Evolutionary conservation across 1,140 invertebrate species (phyloP), one percentile per base, ranked within the genome.

Genomic region (Bombus pascuorum): DNA sequence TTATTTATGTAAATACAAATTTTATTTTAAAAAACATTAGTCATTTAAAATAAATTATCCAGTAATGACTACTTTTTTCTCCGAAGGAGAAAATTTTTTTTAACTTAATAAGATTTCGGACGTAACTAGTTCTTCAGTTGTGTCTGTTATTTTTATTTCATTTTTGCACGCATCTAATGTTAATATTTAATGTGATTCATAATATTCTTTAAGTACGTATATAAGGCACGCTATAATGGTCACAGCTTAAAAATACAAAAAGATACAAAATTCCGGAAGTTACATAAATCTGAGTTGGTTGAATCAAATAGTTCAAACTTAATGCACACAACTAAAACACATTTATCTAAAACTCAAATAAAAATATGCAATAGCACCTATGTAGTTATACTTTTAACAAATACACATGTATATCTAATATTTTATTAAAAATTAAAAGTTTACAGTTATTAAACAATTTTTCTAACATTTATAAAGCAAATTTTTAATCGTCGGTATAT

Each of bases 221-320:
- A 79, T 84, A 84, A 84, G 75, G 82, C 82, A 84, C 75, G 32
- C 74, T 37, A 71, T n/a, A 71, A 42, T 79, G 3, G 47, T 78
- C 47, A 59, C 47, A 71, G 39, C 53, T 71, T 59, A 28, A 62
- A 79, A 84, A 71, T 68, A 68, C 6, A 39, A 65, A 53, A 22
- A 53, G 34, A 66, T 57, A 62, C 22, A 65, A 82, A 76, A 25
- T 66, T 66, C 8, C 34, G 59, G 34, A 76, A 39, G n/a, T 83
- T 44, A 83, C 66, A 75, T 62, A 22, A n/a, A 62, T 62, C 18
- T 42, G 25, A 25, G 8, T 37, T 13, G 9, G 32, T 66, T 37
- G 8, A 47, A 42, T 72, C 44, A 44, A 34, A 83, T 22, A 22
- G 32, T 28, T 6, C 10, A 47, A 59, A 53, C 18, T 47, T 80